These are phyloP conservation scores for Eupithecia exiguata DNA, from an alignment of 2,888 invertebrate genomes.

Conservation along the genomic window DNA sequence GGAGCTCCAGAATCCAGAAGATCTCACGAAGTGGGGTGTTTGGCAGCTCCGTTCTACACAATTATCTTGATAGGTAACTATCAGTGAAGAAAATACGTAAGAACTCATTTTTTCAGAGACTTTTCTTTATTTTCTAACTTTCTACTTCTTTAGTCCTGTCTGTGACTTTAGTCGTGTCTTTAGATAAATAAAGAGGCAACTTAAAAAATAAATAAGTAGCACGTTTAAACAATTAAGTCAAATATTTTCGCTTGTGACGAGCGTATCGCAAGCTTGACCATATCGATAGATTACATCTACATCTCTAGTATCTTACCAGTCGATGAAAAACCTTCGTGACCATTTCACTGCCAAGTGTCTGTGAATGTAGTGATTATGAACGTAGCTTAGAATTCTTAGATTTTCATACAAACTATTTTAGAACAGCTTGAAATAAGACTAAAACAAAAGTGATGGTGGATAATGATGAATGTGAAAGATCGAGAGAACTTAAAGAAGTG, in stretches of 20 bases:
- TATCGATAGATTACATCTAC: background rate
- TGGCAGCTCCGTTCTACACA: background rate
- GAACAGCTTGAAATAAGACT: background rate
- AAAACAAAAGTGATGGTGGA: constrained; percentile 22
- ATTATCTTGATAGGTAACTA: background rate
- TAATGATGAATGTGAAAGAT: constrained; percentile 24
- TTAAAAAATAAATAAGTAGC: background rate
- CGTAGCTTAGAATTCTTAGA: background rate
- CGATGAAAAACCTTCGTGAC: background rate
- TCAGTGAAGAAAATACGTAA: background rate
- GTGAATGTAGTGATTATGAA: background rate
- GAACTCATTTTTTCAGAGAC: background rate
- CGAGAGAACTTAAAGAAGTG: constrained; percentile 13
- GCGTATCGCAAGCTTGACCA: background rate
- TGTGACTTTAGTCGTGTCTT: too few species aligned
- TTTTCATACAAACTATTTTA: background rate
- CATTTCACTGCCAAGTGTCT: background rate
- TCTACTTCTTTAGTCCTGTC: too few species aligned
- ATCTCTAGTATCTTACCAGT: background rate
- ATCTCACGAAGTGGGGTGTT: too few species aligned
- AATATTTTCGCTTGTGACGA: background rate
- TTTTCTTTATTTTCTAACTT: too few species aligned
- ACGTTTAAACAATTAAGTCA: too few species aligned
- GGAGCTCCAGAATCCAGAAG: too few species aligned
- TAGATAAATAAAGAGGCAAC: background rate